Conservation (phyloP, 2,888 invertebrate genomes). For the Neoaliturus tenellus region DNA sequence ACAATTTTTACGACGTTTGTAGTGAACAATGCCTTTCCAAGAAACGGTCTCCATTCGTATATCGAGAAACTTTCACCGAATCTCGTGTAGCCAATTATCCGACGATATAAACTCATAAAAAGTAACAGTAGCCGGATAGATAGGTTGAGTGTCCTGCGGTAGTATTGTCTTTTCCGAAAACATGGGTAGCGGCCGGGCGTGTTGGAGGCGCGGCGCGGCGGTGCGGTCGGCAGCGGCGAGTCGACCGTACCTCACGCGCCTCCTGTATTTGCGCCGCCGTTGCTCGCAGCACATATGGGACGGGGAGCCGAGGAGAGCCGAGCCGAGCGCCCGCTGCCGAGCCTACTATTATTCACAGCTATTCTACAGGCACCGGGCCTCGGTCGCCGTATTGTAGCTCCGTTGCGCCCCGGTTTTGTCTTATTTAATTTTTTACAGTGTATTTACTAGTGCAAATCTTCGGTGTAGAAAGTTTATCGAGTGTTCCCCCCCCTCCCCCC, state of each 20-base stretch:
- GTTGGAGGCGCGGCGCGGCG: slow-evolving; percentile 58
- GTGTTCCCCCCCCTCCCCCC: neutral
- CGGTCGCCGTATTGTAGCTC: neutral
- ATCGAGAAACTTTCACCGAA: neutral
- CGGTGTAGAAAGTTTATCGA: neutral
- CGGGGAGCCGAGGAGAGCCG: slow-evolving; percentile 55
- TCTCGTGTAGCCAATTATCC: neutral
- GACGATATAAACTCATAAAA: slow-evolving; percentile 14
- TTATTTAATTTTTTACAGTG: neutral
- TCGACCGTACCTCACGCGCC: slow-evolving; percentile 70
- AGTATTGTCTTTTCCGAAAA: slow-evolving; percentile 56
- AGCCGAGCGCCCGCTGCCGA: slow-evolving; percentile 26
- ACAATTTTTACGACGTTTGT: too few relatives aligned
- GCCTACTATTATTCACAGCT: slow-evolving; percentile 54
- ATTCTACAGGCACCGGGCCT: slow-evolving; percentile 30
- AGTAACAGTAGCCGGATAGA: slow-evolving; percentile 23
- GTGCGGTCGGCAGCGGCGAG: slow-evolving; percentile 60
- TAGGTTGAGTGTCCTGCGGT: slow-evolving; percentile 55
- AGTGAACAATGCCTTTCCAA: too few relatives aligned
- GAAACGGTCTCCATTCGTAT: neutral
- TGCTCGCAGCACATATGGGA: slow-evolving; percentile 65
- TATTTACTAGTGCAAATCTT: neutral
- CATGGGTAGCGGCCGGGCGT: slow-evolving; percentile 49
- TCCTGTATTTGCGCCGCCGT: slow-evolving; percentile 73
- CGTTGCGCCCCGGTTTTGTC: neutral